Conservation (phyloP, 2,113 vertebrate species). For the Lophotis ruficrista region DNA sequence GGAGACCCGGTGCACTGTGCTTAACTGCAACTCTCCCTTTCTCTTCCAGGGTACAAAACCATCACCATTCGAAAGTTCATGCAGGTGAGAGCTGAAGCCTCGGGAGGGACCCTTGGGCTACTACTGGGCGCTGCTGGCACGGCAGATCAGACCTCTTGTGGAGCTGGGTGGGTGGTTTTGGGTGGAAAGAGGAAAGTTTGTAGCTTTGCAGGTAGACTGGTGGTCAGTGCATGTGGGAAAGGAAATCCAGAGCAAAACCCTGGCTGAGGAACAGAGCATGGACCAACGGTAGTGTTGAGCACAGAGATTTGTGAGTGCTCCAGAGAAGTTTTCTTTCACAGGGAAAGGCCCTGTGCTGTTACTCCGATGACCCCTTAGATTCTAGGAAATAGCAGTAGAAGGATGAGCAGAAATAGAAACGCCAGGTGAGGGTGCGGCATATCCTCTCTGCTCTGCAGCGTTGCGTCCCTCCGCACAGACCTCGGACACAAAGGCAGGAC, state of each 20-base stretch:
- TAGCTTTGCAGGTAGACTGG: background rate
- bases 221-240: background rate
- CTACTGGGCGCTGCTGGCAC: background rate
- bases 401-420: background rate
- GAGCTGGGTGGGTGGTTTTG: background rate
- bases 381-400: background rate
- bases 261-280: background rate
- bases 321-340: background rate
- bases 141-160: background rate
- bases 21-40: background rate
- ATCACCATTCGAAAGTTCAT: conserved; percentile 91
- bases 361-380: background rate
- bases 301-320: background rate
- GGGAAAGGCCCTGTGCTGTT: background rate
- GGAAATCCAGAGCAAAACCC: background rate
- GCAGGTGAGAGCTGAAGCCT: conserved; percentile 82
- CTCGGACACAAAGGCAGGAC: background rate
- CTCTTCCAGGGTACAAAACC: conserved; percentile 84
- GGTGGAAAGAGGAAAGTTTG: background rate
- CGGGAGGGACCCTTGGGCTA: background rate
- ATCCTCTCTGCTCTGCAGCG: background rate
- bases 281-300: fast-evolving
- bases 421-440: background rate
- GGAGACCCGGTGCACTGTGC: background rate
- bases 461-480: background rate